phyloP scores from a whole-genome alignment of 2,797 vertebrate genomes.

The Pyrocephalus nanus region DNA sequence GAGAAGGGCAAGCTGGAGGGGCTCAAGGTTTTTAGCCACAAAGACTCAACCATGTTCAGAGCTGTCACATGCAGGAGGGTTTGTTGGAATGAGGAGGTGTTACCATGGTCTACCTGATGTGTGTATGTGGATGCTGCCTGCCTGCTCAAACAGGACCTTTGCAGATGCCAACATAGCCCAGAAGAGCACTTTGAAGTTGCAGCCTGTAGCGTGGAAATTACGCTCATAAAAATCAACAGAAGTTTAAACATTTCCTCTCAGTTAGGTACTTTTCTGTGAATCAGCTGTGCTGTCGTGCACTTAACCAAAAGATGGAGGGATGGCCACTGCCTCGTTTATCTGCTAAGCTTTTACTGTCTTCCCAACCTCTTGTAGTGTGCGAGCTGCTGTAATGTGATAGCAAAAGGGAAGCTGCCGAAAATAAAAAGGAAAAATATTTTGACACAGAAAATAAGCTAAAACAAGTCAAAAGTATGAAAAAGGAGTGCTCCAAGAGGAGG shows the following conservation, averaged over 20 bases:
- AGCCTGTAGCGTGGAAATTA: not conserved
- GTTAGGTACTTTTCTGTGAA: not conserved
- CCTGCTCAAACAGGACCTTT: not conserved
- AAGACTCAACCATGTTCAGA: not conserved
- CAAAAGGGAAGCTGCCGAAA: not conserved
- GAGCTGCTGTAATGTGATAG: not conserved
- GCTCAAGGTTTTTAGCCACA: not conserved
- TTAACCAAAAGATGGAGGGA: not conserved
- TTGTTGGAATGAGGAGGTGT: not conserved
- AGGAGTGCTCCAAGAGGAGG: not conserved
- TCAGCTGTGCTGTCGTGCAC: not conserved
- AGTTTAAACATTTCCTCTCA: not conserved
- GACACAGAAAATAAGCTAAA: not conserved
- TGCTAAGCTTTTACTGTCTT: not conserved
- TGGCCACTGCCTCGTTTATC: not conserved
- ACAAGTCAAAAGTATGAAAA: not conserved
- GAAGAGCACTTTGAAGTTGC: not conserved
- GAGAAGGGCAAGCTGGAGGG: not conserved
- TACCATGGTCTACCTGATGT: fast-evolving
- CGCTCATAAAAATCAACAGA: not conserved
- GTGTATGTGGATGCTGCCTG: not conserved
- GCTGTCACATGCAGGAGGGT: not conserved
- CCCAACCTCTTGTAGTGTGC: not conserved
- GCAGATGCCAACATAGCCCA: not conserved
- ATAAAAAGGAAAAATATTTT: not conserved